Percentiles rank a stretch among this genome's conserved stretches.
These are phyloP conservation scores for Dryobates pubescens DNA, from an alignment of 2,797 vertebrate genomes.

Conservation along the genomic window DNA sequence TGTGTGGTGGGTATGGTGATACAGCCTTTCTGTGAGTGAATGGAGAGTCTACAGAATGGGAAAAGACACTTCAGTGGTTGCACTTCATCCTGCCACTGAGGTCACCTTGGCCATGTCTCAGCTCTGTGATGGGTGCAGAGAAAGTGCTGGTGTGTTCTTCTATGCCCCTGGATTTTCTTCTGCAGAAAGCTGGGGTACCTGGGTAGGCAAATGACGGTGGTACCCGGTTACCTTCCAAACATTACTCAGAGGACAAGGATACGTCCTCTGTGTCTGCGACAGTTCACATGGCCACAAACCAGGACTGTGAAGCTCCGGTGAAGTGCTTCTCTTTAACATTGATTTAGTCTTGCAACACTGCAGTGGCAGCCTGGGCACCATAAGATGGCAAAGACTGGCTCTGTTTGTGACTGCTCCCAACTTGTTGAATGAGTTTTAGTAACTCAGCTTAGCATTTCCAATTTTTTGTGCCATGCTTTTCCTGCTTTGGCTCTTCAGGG, in stretches of 20 bases:
- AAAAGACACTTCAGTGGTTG: background rate
- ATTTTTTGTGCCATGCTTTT: background rate
- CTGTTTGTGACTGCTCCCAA: background rate
- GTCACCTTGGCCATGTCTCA: background rate
- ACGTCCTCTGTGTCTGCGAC: background rate
- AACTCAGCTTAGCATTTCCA: background rate
- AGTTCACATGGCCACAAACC: background rate
- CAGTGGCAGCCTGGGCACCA: background rate
- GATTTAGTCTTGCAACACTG: background rate
- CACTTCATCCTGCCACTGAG: background rate
- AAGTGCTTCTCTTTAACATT: background rate
- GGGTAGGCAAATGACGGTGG: background rate
- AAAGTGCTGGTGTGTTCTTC: background rate
- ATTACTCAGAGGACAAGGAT: background rate
- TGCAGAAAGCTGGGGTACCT: background rate
- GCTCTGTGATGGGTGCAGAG: background rate
- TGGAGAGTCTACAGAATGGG: rapidly evolving
- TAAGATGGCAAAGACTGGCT: background rate
- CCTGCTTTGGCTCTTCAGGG: background rate
- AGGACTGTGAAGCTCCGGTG: background rate
- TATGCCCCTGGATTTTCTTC: background rate
- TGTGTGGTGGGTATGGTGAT: too few species aligned
- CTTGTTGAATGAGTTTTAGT: background rate
- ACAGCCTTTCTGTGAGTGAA: background rate
- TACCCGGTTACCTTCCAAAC: background rate